Base-by-base conservation (phyloP, 2,113 vertebrate species). In the Hypanus sabinus region DNA sequence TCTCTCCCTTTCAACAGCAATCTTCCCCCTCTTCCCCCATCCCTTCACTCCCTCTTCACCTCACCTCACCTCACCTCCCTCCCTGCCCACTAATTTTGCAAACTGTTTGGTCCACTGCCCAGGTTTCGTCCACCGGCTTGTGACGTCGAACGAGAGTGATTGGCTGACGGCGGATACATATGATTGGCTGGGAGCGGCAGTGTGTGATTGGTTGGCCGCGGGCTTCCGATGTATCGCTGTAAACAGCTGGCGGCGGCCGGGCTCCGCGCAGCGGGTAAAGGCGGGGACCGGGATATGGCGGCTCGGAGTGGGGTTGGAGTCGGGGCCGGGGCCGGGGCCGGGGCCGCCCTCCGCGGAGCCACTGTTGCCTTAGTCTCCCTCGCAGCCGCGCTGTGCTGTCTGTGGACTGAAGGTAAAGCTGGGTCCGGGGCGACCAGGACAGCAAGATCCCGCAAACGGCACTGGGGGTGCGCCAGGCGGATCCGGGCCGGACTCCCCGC, bases 401-500 rank as follows among this genome's bases (percentile, higher is more conserved):
- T 94, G 38, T 94, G 81, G 92, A 94, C 93, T 79, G 94, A 94
- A 94, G 94, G 94, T 94, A 94, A 73, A n/a, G 12, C 27, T 60
- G 38, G 6, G 81, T 33, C 62, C 27, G 12, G 68, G 24, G 94
- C 73, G 46, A 3, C 46, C 2, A 46, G 46, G 62, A 46, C 46
- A 46, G 46, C 46, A 46, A 46, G 46, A 1, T 46, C 46, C 68
- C 18, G 8, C 18, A 18, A 70, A 1, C 11, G 18, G 68, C 68
- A 18, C 68, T 46, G 46, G 46, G 2, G 46, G 46, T 46, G 46
- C 46, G 46, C 68, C 22, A 20, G 71, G 20, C 20, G 71, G 71
- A 73, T 73, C 20, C 71, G 24, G 71, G 71, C 18, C 20, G 71
- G 22, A 24, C 71, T 22, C 71, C 71, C 68, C 18, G 68, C 68